phyloP scores from a whole-genome alignment of 2,113 vertebrate genomes.

The Coracopsis vasa region DNA sequence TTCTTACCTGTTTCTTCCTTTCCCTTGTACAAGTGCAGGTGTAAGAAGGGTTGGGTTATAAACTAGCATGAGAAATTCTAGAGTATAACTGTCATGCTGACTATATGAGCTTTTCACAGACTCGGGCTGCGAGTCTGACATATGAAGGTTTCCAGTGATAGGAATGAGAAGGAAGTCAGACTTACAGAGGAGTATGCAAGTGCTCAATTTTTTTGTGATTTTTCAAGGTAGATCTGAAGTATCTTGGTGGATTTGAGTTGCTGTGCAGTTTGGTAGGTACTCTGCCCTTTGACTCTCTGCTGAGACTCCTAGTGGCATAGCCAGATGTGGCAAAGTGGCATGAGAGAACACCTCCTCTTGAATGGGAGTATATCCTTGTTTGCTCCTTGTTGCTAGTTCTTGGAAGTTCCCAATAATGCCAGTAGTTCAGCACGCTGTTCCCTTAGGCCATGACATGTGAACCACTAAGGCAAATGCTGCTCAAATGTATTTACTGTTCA shows the following conservation, averaged over 20 bases:
- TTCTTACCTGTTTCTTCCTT: neutral
- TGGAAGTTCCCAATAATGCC: neutral
- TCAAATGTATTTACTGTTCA: neutral
- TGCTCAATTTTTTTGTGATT: neutral
- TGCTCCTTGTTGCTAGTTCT: neutral
- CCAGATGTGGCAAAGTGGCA: neutral
- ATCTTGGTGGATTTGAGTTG: neutral
- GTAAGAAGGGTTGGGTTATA: neutral
- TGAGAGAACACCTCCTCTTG: neutral
- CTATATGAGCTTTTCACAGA: neutral
- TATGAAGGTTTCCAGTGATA: neutral
- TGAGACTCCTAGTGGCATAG: neutral
- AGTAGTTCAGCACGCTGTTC: neutral
- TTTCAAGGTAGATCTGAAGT: neutral
- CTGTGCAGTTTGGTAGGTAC: neutral
- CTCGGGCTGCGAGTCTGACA: accelerated
- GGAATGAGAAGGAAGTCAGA: neutral
- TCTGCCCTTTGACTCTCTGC: neutral
- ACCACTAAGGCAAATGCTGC: neutral
- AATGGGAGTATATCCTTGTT: neutral
- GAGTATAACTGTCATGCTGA: neutral
- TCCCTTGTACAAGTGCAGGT: neutral
- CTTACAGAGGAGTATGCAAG: neutral
- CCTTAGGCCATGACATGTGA: neutral
- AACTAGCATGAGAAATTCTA: neutral